Evolutionary conservation across 2,113 vertebrate genomes (phyloP).

Genomic region (Chionomys nivalis): DNA sequence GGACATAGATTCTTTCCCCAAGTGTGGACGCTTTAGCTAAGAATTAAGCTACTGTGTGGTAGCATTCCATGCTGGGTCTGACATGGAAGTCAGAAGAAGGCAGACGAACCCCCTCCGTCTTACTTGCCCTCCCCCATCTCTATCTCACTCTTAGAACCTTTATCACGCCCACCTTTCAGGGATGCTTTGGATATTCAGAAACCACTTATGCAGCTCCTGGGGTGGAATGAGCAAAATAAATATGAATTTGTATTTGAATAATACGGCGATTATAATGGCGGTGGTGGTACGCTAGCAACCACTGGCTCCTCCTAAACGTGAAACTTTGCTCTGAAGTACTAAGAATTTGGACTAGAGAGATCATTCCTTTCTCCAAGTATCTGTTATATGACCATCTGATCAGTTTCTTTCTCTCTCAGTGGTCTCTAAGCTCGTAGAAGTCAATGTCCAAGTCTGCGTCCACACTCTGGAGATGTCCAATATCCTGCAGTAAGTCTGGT

Average conservation of each 20-base stretch:
- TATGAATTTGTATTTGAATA: background rate
- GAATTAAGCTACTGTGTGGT: background rate
- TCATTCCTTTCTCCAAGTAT: no score
- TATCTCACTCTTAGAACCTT: background rate
- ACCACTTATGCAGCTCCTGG: background rate
- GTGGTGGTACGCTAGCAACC: no score
- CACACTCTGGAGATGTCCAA: background rate
- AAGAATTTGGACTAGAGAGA: background rate
- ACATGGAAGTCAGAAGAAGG: background rate
- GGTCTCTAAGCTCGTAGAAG: background rate
- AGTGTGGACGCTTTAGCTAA: background rate
- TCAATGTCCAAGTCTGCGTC: accelerated
- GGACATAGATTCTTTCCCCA: background rate
- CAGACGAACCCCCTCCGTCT: background rate
- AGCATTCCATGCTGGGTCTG: background rate
- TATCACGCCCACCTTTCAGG: background rate
- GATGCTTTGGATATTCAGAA: background rate
- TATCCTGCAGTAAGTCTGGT: background rate
- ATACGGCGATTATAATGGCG: background rate
- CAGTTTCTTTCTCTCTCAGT: background rate
- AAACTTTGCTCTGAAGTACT: background rate
- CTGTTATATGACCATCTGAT: background rate
- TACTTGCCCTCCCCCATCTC: background rate
- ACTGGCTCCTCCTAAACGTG: background rate
- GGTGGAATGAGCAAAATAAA: accelerated